Conservation (phyloP, 2,797 vertebrate species). For the Mus minutoides region DNA sequence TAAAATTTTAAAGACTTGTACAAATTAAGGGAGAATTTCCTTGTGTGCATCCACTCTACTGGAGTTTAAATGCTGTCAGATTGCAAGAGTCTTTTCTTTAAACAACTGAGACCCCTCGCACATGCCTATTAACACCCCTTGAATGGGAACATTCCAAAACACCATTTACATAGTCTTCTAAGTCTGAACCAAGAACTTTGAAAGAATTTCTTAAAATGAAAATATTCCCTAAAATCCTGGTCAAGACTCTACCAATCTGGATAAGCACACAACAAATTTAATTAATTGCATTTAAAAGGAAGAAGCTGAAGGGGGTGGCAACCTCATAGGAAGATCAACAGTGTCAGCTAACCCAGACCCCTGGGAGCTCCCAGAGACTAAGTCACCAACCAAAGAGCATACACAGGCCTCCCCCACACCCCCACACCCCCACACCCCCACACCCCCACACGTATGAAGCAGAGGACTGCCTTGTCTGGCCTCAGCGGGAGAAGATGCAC, state of each 20-base stretch:
- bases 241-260: slow-evolving; percentile 66
- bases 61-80: slow-evolving; percentile 67
- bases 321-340: neutral
- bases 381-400: neutral
- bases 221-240: slow-evolving; percentile 44
- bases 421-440: no score
- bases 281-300: slow-evolving; percentile 79
- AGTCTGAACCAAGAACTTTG: slow-evolving; percentile 53
- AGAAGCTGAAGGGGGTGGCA: neutral
- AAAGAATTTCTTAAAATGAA: neutral
- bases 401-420: neutral
- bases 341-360: neutral
- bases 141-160: neutral
- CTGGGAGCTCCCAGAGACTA: neutral
- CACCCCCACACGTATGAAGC: neutral
- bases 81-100: slow-evolving; percentile 26
- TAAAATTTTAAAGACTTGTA: slow-evolving; percentile 78
- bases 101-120: neutral
- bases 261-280: slow-evolving; percentile 63
- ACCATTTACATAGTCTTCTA: neutral
- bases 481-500: neutral
- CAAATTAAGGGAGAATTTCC: slow-evolving; percentile 65
- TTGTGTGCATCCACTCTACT: slow-evolving; percentile 55
- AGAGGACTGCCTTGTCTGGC: neutral
- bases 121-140: neutral